These are phyloP conservation scores for Coptotermes formosanus DNA, from an alignment of 1,140 invertebrate species.

Conservation along the genomic window DNA sequence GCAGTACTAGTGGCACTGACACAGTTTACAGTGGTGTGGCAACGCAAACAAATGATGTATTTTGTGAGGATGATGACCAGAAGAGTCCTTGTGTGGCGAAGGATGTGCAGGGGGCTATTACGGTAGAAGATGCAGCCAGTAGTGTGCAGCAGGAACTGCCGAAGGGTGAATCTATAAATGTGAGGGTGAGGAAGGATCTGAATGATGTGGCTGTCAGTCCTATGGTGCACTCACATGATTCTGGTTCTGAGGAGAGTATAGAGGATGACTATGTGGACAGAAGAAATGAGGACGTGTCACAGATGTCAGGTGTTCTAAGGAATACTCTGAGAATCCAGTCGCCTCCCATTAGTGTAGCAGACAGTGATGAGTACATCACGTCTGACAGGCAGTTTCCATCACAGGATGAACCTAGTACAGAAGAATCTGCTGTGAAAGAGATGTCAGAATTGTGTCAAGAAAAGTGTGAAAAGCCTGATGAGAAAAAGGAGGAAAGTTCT, in stretches of 20 bases:
- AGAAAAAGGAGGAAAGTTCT: not conserved
- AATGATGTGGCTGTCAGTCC: not conserved
- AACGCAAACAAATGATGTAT: not conserved
- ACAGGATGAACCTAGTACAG: not conserved
- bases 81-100: not conserved
- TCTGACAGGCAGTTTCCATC: not conserved
- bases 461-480: not conserved
- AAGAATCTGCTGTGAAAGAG: not conserved
- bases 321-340: not conserved
- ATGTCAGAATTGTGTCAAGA: not conserved
- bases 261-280: no score
- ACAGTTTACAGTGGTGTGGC: not conserved
- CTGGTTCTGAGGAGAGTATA: not conserved
- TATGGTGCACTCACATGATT: not conserved
- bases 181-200: not conserved
- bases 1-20: not conserved
- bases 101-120: not conserved
- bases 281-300: not conserved
- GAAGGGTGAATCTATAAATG: not conserved
- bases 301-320: not conserved
- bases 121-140: not conserved
- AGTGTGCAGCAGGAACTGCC: not conserved
- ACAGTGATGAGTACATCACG: conserved; percentile 33
- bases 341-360: not conserved
- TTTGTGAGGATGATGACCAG: not conserved